phyloP scores from a whole-genome alignment of 1,140 invertebrate species.

The Pseudobourletiella spinata region DNA sequence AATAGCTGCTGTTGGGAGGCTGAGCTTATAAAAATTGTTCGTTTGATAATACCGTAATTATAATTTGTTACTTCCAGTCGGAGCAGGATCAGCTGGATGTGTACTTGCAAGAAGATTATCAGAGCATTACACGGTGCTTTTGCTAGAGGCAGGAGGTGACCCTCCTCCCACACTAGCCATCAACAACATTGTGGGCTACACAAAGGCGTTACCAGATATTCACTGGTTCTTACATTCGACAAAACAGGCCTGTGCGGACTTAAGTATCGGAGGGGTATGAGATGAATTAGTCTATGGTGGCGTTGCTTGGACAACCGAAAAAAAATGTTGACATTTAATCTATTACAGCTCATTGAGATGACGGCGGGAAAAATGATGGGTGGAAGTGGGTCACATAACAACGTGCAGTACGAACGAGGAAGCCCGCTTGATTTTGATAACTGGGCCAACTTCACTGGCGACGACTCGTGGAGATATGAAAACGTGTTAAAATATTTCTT shows the following conservation, averaged over 20 bases:
- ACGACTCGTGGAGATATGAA: conserved; percentile 54
- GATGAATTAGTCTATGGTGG: not conserved
- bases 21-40: not conserved
- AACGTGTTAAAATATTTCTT: conserved; percentile 47
- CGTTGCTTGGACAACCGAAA: not conserved
- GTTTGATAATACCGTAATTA: not conserved
- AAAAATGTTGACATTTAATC: not conserved
- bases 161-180: not conserved
- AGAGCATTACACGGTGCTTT: not conserved
- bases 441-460: conserved; percentile 55
- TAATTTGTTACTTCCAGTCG: conserved; percentile 2
- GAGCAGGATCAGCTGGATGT: conserved; percentile 5
- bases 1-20: too few species aligned
- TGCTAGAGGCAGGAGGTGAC: conserved; percentile 8
- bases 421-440: conserved; percentile 61
- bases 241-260: not conserved
- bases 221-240: conserved; percentile 5
- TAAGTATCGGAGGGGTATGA: conserved; percentile 2
- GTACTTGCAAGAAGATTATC: conserved; percentile 7
- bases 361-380: conserved; percentile 10
- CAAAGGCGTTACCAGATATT: not conserved
- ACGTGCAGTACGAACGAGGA: conserved; percentile 11
- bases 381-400: conserved; percentile 4
- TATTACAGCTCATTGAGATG: not conserved
- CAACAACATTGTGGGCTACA: not conserved